Percentiles rank a stretch among this genome's conserved stretches.
Evolutionary conservation across 2,797 vertebrate genomes (phyloP).

Genomic region (Spinus olivaceus): DNA sequence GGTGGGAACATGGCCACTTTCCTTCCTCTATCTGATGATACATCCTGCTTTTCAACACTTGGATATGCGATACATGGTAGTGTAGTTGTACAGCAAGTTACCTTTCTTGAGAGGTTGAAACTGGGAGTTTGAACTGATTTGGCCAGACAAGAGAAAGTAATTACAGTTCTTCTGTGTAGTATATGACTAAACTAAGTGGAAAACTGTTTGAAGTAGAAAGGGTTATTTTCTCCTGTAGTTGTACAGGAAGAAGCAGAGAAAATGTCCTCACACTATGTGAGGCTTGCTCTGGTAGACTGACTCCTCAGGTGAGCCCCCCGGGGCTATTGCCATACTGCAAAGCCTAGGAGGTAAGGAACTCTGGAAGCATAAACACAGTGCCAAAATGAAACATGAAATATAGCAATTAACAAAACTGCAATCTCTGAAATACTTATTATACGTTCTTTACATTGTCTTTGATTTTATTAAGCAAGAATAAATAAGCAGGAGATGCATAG

Average conservation of each 20-base stretch:
- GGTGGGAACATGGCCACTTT: rapidly evolving
- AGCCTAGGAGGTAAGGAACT: background rate
- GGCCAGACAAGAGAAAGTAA: background rate
- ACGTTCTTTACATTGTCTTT: background rate
- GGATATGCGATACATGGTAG: background rate
- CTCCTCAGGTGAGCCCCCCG: background rate
- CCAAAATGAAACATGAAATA: background rate
- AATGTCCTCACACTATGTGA: background rate
- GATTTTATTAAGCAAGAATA: background rate
- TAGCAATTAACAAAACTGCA: background rate
- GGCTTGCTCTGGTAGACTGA: background rate
- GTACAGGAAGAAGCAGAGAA: background rate
- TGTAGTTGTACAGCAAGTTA: background rate
- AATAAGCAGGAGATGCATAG: background rate
- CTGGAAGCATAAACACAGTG: background rate
- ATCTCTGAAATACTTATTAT: background rate
- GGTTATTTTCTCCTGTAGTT: background rate
- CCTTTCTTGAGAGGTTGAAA: background rate
- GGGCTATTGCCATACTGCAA: background rate
- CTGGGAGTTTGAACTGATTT: background rate
- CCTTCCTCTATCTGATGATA: background rate
- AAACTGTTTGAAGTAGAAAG: background rate
- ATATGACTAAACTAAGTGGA: background rate
- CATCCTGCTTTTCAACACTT: background rate
- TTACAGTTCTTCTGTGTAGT: background rate